These are phyloP conservation scores for Leptobrachium leishanense DNA, from an alignment of 2,113 vertebrate species.

Conservation along the genomic window DNA sequence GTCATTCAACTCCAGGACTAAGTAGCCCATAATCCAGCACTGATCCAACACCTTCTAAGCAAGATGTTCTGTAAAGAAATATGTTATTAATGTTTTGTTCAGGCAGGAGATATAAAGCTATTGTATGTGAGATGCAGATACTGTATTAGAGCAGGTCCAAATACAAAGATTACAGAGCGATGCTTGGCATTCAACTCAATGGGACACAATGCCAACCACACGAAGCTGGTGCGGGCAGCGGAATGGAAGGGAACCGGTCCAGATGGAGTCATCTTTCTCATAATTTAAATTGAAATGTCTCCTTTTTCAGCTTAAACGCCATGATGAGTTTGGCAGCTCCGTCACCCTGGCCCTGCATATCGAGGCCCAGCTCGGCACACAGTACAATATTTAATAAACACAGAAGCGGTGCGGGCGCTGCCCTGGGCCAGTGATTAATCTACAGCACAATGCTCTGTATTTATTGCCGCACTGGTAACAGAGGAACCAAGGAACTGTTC, in stretches of 20 bases:
- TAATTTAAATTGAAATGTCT: slow-evolving; percentile 25
- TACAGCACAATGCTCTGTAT: not conserved
- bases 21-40: too few relatives aligned
- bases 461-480: not conserved
- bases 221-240: not conserved
- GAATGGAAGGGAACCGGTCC: slow-evolving; percentile 2
- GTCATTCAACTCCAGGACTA: too few relatives aligned
- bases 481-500: too few relatives aligned
- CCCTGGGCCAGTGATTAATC: slow-evolving; percentile 8
- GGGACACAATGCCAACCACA: too few relatives aligned
- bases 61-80: too few relatives aligned
- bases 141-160: too few relatives aligned
- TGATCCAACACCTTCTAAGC: too few relatives aligned
- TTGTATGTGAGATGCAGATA: too few relatives aligned
- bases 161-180: too few relatives aligned
- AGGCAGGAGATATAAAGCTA: too few relatives aligned
- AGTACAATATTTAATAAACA: not conserved
- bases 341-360: not conserved
- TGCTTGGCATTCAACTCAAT: too few relatives aligned
- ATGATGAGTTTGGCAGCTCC: not conserved
- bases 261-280: slow-evolving; percentile 2
- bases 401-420: not conserved
- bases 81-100: too few relatives aligned
- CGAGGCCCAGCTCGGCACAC: not conserved
- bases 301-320: slow-evolving; percentile 4